Percentiles rank a stretch among this genome's conserved stretches.
These are phyloP conservation scores for Linhomoeus sp. DNA, from an alignment of 2,888 invertebrate species.

Conservation along the genomic window DNA sequence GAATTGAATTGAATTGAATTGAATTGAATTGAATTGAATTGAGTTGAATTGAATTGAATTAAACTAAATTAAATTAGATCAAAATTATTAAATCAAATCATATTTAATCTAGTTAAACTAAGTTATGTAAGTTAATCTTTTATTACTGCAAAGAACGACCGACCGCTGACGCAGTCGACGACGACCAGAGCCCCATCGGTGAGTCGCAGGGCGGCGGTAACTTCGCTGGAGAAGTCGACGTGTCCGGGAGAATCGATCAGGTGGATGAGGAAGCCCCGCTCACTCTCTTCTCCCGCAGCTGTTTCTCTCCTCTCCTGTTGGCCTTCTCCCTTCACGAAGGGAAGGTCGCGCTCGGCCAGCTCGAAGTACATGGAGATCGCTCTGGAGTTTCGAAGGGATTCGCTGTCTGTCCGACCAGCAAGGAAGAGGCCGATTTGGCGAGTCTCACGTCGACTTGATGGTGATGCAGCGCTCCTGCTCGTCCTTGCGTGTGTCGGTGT, in stretches of 20 bases:
- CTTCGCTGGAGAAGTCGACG: constrained; percentile 61
- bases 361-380: constrained; percentile 98
- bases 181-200: constrained; percentile 6
- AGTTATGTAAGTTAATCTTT: too few species aligned
- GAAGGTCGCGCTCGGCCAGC: constrained; percentile 71
- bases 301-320: constrained; percentile 76
- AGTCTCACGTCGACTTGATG: constrained; percentile 87
- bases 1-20: too few species aligned
- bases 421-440: too few species aligned
- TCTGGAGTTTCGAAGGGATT: constrained; percentile 33
- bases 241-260: constrained; percentile 97
- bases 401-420: background rate
- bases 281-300: constrained; percentile 33
- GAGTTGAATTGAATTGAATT: too few species aligned
- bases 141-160: background rate
- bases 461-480: constrained; percentile 98
- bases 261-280: constrained; percentile 92
- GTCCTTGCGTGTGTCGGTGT: constrained; percentile 95
- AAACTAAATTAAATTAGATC: too few species aligned
- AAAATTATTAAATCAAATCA: too few species aligned
- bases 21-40: too few species aligned
- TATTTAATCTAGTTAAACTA: too few species aligned
- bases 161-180: constrained; percentile 4
- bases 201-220: constrained; percentile 4
- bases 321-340: constrained; percentile 46